phyloP scores from a whole-genome alignment of 1,140 invertebrate species.

The Trichonephila clavata region DNA sequence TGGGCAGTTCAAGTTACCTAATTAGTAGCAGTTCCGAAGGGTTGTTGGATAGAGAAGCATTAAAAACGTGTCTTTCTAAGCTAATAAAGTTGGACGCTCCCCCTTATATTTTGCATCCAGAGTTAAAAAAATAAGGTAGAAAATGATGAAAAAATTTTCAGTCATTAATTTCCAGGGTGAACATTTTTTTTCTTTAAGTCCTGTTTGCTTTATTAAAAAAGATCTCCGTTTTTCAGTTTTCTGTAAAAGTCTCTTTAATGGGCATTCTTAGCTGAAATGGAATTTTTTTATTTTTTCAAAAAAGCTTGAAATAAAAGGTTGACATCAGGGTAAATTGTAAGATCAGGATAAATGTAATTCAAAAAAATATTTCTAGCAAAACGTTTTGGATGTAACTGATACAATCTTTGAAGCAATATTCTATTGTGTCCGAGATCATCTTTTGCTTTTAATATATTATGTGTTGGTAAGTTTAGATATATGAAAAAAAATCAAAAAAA shows the following conservation, averaged over 20 bases:
- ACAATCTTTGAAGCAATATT: too few species aligned
- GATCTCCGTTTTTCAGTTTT: neutral
- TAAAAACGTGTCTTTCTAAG: conserved; percentile 8
- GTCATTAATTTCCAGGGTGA: neutral
- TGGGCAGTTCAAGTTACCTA: conserved; percentile 31
- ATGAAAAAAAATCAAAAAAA: too few species aligned
- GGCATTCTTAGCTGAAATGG: neutral
- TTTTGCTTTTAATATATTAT: too few species aligned
- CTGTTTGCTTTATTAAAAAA: neutral
- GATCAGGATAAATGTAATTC: too few species aligned
- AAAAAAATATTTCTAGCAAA: too few species aligned
- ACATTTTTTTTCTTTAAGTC: neutral
- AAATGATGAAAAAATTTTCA: neutral
- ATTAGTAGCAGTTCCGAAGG: neutral
- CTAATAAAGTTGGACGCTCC: conserved; percentile 7
- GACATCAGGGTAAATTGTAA: too few species aligned
- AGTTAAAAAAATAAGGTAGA: neutral
- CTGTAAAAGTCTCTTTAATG: neutral
- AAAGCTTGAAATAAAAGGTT: neutral
- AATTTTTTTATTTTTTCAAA: neutral
- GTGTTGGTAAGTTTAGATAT: too few species aligned
- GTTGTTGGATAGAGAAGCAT: neutral
- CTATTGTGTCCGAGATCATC: too few species aligned
- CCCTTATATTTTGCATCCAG: neutral
- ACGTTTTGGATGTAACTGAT: too few species aligned